A percentile compares a stretch with the other conserved stretches of the same genome.
Conservation (phyloP, 2,113 vertebrate genomes). For the Pycnonotus jocosus region DNA sequence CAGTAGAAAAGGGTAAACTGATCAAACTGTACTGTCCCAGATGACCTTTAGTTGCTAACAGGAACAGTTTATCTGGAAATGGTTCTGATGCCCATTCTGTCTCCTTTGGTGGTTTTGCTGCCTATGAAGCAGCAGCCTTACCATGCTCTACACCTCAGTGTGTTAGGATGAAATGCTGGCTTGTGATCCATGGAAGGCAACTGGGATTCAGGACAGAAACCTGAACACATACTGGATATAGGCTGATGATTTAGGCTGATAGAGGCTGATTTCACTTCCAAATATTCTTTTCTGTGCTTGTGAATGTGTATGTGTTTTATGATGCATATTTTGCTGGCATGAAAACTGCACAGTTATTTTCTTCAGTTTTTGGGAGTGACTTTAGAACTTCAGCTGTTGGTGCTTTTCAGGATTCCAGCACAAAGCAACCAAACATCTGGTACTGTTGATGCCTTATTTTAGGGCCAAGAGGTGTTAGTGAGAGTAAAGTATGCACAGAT, state of each 20-base stretch:
- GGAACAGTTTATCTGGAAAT: not conserved
- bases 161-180: not conserved
- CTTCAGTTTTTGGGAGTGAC: not conserved
- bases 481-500: not conserved
- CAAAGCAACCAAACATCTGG: not conserved
- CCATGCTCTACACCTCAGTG: accelerated
- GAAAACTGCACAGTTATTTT: not conserved
- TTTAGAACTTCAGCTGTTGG: not conserved
- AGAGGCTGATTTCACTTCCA: not conserved
- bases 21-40: not conserved
- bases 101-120: not conserved
- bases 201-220: not conserved
- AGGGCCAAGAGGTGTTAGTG: not conserved
- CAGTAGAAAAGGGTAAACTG: not conserved
- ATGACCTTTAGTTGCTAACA: not conserved
- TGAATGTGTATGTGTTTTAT: not conserved
- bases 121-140: not conserved
- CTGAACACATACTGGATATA: accelerated
- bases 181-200: not conserved
- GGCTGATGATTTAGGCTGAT: not conserved
- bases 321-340: not conserved
- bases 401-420: not conserved
- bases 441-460: not conserved
- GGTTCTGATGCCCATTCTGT: not conserved
- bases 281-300: not conserved